These are phyloP conservation scores for Tachuris rubrigastra DNA, from an alignment of 2,113 vertebrate species.

Conservation along the genomic window DNA sequence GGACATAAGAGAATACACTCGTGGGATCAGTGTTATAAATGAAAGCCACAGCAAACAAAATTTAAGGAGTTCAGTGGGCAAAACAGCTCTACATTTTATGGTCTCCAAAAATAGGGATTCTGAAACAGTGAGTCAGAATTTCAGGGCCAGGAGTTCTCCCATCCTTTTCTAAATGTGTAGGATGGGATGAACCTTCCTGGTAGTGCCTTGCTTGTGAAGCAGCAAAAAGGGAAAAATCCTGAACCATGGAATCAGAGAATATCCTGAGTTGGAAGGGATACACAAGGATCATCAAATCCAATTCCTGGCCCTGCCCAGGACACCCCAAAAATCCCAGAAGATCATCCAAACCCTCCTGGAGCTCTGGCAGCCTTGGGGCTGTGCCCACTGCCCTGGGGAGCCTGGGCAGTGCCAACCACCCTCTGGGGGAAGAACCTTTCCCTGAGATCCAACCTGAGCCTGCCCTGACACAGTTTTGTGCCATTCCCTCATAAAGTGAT, in stretches of 20 bases:
- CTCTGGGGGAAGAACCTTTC: background rate
- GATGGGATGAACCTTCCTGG: background rate
- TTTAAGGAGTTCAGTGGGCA: background rate
- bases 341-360: background rate
- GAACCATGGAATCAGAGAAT: rapidly evolving
- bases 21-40: background rate
- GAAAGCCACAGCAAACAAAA: background rate
- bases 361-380: background rate
- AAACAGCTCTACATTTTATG: background rate
- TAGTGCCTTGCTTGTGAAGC: background rate
- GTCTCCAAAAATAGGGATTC: background rate
- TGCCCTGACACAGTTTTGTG: rapidly evolving
- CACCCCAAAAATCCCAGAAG: background rate
- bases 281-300: rapidly evolving
- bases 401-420: background rate
- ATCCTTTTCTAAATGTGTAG: background rate
- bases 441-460: background rate
- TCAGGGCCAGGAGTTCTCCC: background rate
- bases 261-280: background rate
- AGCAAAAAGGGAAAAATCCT: background rate
- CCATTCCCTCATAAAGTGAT: background rate
- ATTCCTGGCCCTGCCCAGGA: background rate
- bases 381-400: background rate
- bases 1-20: background rate
- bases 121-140: background rate